Conservation (phyloP, 2,797 vertebrate genomes). For the Pampus argenteus region DNA sequence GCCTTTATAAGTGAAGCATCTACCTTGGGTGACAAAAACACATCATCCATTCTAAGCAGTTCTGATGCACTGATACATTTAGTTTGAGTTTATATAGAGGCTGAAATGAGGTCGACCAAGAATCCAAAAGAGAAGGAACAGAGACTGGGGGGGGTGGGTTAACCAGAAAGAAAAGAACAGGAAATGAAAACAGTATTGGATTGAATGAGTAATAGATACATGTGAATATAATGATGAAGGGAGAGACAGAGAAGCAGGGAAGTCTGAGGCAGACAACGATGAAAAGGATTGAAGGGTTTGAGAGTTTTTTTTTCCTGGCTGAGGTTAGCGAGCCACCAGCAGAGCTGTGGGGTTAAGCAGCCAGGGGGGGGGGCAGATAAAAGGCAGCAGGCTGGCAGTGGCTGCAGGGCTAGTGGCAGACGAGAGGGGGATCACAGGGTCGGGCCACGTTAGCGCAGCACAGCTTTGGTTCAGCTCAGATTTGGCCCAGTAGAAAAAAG, state of each 20-base stretch:
- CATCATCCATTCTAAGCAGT: neutral
- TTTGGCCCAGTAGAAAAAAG: conserved; percentile 62
- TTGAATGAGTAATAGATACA: neutral
- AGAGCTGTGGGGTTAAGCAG: conserved; percentile 31
- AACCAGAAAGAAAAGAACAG: neutral
- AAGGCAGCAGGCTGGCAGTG: conserved; percentile 51
- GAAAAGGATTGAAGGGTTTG: neutral
- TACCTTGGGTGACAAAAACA: neutral
- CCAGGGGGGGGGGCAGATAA: conserved; percentile 26
- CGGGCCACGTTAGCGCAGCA: conserved; percentile 5
- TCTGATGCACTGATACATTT: neutral
- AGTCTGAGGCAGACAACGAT: neutral
- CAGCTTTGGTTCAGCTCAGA: conserved; percentile 53
- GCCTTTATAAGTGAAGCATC: neutral
- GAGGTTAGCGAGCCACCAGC: conserved; percentile 10
- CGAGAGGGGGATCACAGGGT: conserved; percentile 30
- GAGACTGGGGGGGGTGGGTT: neutral
- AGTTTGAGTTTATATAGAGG: neutral
- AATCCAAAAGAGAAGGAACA: neutral
- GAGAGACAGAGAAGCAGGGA: neutral
- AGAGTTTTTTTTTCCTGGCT: neutral
- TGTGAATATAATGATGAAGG: neutral
- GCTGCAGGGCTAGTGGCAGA: conserved; percentile 35
- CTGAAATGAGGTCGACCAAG: neutral
- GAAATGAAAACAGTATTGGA: conserved; percentile 5